Evolutionary conservation across 2,113 vertebrate genomes (phyloP).

Genomic region (Hemichromis elongatus): DNA sequence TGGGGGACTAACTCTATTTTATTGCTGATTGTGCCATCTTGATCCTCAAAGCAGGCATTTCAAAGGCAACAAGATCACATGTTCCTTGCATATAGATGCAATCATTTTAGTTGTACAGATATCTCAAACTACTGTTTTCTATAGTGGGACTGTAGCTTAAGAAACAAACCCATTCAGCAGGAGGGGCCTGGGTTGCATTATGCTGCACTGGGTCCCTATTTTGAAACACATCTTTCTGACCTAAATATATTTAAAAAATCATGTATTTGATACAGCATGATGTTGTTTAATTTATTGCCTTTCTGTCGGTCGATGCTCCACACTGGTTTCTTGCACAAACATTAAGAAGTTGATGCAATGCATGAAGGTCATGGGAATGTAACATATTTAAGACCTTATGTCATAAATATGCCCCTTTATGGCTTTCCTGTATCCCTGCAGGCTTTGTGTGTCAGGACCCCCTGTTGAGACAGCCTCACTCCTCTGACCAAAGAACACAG

Average conservation of each 20-base stretch:
- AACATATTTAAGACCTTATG: slow-evolving; percentile 9
- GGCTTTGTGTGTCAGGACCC: slow-evolving; percentile 93
- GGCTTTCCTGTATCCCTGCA: slow-evolving; percentile 44
- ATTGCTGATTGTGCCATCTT: not conserved
- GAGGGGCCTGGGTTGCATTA: not conserved
- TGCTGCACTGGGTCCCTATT: not conserved
- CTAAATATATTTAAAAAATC: not conserved
- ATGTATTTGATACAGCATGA: not conserved
- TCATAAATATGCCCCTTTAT: not conserved
- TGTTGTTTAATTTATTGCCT: not conserved
- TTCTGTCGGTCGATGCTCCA: not conserved
- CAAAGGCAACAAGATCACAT: not conserved
- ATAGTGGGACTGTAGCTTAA: not conserved
- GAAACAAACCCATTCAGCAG: not conserved
- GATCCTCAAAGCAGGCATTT: not conserved
- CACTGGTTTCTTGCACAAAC: slow-evolving; percentile 4
- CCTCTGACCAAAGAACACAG: slow-evolving; percentile 4
- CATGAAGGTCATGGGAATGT: not conserved
- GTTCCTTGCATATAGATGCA: not conserved
- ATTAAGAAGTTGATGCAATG: slow-evolving; percentile 18
- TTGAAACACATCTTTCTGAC: not conserved
- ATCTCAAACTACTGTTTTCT: not conserved
- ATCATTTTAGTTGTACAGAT: not conserved
- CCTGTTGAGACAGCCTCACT: slow-evolving; percentile 67
- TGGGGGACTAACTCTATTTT: not conserved